Conservation (phyloP, 2,113 vertebrate species). For the Paradisaea rubra region DNA sequence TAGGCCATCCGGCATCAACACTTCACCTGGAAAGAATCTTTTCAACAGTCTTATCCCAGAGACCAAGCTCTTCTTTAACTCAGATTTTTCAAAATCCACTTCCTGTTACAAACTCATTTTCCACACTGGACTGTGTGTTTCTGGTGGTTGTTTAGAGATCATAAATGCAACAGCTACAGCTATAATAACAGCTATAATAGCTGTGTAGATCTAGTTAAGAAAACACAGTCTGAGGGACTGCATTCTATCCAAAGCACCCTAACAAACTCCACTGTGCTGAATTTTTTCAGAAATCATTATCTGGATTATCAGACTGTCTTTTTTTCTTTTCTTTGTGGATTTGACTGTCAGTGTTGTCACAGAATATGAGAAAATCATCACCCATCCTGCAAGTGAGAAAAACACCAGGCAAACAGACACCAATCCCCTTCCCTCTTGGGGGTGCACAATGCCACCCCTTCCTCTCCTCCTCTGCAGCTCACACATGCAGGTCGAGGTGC, state of each 20-base stretch:
- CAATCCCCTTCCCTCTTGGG: not conserved
- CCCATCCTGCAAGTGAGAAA: not conserved
- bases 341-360: not conserved
- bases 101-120: not conserved
- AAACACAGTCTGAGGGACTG: not conserved
- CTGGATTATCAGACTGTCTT: not conserved
- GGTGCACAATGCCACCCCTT: not conserved
- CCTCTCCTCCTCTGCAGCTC: not conserved
- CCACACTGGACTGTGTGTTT: accelerated
- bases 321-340: not conserved
- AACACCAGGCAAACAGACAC: not conserved
- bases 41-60: not conserved
- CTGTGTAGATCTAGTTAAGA: not conserved
- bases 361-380: not conserved
- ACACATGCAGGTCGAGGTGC: accelerated
- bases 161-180: not conserved
- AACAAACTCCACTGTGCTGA: too few species aligned
- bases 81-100: not conserved
- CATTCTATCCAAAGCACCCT: not conserved
- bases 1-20: not conserved
- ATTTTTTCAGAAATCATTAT: not conserved
- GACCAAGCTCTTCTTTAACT: not conserved
- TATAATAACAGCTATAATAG: not conserved
- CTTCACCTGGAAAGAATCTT: not conserved
- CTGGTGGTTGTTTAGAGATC: not conserved